Conservation (phyloP, 2,888 invertebrate genomes). For the Lacanobia oleracea region DNA sequence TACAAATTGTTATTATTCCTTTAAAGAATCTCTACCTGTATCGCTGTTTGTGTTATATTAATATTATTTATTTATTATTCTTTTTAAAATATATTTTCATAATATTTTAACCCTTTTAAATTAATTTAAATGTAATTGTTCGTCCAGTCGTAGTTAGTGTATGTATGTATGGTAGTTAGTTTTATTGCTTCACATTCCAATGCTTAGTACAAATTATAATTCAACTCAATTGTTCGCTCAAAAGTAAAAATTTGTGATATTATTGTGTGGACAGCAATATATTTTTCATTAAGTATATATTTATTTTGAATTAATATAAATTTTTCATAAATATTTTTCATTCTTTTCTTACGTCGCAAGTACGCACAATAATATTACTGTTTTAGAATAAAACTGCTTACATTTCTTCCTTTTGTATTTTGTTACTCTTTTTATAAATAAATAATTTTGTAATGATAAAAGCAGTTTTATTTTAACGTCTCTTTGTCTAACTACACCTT, state of each 20-base stretch:
- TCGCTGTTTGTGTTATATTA: conserved; percentile 2
- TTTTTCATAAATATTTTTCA: neutral
- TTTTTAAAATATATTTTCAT: neutral
- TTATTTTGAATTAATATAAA: neutral
- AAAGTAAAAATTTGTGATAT: conserved; percentile 6
- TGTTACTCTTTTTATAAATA: conserved; percentile 53
- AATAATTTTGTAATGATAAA: conserved; percentile 46
- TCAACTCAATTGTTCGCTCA: conserved; percentile 37
- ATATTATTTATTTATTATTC: conserved; percentile 9
- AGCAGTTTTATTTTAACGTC: conserved; percentile 80
- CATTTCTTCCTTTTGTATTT: conserved; percentile 50
- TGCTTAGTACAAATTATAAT: conserved; percentile 44
- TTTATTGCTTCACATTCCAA: conserved; percentile 65
- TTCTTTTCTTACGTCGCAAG: too few species aligned
- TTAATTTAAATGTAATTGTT: conserved; percentile 27
- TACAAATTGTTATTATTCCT: neutral
- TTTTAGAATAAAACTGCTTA: conserved; percentile 74
- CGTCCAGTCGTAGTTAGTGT: conserved; percentile 24
- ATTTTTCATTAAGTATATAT: too few species aligned
- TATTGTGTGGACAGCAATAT: conserved; percentile 25
- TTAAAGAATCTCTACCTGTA: conserved; percentile 20
- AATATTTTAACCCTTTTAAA: conserved; percentile 7
- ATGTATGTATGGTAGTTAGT: conserved; percentile 40
- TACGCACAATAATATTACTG: conserved; percentile 24
- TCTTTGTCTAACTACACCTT: conserved; percentile 19